phyloP scores from a whole-genome alignment of 92 coral and sea anemone genomes.

The Zoanthus sociatus region DNA sequence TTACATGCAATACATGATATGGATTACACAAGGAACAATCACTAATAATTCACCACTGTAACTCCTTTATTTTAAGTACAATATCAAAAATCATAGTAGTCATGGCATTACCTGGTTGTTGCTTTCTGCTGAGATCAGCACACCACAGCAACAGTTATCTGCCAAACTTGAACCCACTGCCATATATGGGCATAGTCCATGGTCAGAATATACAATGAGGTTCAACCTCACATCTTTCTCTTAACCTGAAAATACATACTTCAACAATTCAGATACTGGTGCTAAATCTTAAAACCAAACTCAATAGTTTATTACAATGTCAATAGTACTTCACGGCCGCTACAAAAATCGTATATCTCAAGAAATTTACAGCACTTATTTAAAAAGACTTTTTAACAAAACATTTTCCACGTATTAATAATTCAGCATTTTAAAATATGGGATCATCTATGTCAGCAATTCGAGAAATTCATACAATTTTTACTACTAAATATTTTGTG shows the following conservation, averaged over 20 bases:
- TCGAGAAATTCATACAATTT: conserved; percentile 4
- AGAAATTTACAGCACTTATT: not conserved
- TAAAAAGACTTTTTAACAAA: not conserved
- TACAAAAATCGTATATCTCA: not conserved
- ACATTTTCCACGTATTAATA: not conserved
- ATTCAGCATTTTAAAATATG: conserved; percentile 13
- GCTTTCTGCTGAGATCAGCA: conserved; percentile 36
- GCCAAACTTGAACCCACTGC: conserved; percentile 44
- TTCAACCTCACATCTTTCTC: conserved; percentile 25
- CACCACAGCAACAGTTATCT: conserved; percentile 25
- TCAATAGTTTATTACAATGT: not conserved
- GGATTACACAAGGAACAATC: not conserved
- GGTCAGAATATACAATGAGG: conserved; percentile 29
- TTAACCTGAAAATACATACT: conserved; percentile 48
- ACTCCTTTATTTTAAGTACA: not conserved
- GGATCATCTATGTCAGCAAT: conserved; percentile 8
- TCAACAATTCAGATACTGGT: conserved; percentile 25
- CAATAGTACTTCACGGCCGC: not conserved
- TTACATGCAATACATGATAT: not conserved
- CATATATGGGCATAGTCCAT: conserved; percentile 24
- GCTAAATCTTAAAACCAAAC: not conserved
- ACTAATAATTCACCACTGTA: not conserved
- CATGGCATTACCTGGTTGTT: conserved; percentile 20
- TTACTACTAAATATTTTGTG: not conserved
- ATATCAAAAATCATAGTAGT: not conserved